phyloP scores from a whole-genome alignment of 1,140 invertebrate genomes.

The Bombus difficillimus region DNA sequence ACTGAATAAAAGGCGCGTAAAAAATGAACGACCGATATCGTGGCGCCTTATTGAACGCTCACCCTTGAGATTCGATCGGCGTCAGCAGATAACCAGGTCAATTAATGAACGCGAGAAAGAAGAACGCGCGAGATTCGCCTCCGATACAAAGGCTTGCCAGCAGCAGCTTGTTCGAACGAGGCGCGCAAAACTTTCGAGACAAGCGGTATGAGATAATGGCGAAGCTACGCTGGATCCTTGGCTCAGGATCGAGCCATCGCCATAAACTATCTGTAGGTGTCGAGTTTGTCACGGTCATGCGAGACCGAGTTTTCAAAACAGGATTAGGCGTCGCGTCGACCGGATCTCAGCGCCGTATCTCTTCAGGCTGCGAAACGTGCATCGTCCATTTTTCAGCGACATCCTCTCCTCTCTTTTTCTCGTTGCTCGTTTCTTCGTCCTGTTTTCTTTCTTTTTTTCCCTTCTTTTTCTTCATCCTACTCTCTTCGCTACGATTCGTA shows the following conservation, averaged over 20 bases:
- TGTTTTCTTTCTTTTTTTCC: background rate
- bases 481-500: slow-evolving; percentile 22
- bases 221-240: background rate
- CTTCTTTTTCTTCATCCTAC: slow-evolving; percentile 10
- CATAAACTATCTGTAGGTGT: slow-evolving; percentile 74
- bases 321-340: slow-evolving; percentile 68
- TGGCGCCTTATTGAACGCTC: slow-evolving; percentile 36
- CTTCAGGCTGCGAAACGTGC: slow-evolving; percentile 65
- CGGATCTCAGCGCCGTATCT: slow-evolving; percentile 59
- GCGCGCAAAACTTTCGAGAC: slow-evolving; percentile 22
- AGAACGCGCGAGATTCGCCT: slow-evolving; percentile 42
- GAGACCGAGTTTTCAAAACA: slow-evolving; percentile 77
- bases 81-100: slow-evolving; percentile 56
- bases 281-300: slow-evolving; percentile 75
- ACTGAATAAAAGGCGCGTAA: slow-evolving; percentile 21
- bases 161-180: background rate
- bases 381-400: slow-evolving; percentile 67
- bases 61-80: slow-evolving; percentile 46
- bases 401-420: slow-evolving; percentile 41
- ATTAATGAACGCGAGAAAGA: slow-evolving; percentile 53
- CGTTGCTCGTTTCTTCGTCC: slow-evolving; percentile 34
- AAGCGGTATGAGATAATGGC: slow-evolving; percentile 58
- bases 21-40: slow-evolving; percentile 42
- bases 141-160: slow-evolving; percentile 38
- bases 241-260: slow-evolving; percentile 50